Conservation (phyloP, 2,113 vertebrate species). For the Bujurquina vittata region DNA sequence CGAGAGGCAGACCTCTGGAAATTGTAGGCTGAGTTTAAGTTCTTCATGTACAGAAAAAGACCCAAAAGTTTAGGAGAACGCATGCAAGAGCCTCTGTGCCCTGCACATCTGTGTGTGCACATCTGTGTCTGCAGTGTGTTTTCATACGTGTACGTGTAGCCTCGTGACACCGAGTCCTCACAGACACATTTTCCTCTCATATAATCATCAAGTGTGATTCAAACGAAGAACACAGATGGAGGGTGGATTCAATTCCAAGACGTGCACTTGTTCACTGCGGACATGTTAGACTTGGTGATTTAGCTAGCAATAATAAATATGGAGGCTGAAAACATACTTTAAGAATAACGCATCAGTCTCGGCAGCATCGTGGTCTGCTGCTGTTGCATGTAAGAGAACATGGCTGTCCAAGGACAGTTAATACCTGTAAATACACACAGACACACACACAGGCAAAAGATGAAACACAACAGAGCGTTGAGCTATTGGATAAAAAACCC, state of each 20-base stretch:
- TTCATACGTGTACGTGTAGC: not conserved
- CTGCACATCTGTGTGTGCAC: not conserved
- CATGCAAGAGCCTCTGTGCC: not conserved
- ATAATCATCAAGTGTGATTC: not conserved
- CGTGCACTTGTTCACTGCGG: conserved; percentile 1
- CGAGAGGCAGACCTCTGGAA: not conserved
- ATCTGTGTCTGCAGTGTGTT: not conserved
- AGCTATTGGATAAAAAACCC: not conserved
- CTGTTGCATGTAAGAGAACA: not conserved
- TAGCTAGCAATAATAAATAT: not conserved
- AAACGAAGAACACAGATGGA: conserved; percentile 40
- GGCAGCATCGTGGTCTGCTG: not conserved
- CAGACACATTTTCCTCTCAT: conserved; percentile 1
- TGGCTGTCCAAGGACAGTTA: conserved; percentile 4
- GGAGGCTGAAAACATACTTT: not conserved
- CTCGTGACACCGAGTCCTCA: not conserved
- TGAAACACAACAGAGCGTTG: not conserved
- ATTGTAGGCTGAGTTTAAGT: not conserved
- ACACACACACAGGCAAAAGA: not conserved
- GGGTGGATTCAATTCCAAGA: conserved; percentile 15
- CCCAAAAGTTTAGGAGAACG: not conserved
- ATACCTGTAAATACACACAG: not conserved
- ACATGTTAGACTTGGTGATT: not conserved
- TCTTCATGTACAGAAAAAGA: not conserved
- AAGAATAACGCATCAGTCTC: not conserved